A percentile compares a stretch with the other conserved stretches of the same genome.
Conservation (phyloP, 2,888 invertebrate genomes). For the Zootermopsis nevadensis region DNA sequence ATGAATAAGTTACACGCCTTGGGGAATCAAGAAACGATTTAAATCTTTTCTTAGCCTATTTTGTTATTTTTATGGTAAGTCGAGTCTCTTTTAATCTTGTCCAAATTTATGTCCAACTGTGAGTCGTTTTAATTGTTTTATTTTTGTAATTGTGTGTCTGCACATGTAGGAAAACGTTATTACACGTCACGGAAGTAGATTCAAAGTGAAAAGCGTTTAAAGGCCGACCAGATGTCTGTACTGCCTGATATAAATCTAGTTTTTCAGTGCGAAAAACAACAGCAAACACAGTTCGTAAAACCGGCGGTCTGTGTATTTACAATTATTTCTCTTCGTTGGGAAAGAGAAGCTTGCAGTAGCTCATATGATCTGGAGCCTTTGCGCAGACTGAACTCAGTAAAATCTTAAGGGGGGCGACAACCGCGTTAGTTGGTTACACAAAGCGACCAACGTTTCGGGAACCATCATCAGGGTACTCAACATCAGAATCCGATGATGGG, state of each 20-base stretch:
- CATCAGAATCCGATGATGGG: no score
- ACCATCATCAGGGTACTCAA: no score
- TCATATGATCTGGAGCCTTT: no score
- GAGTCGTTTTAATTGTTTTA: background rate
- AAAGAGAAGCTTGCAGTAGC: no score
- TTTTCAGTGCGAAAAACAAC: background rate
- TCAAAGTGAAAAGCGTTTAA: background rate
- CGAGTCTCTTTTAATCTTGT: background rate
- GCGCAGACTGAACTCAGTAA: no score
- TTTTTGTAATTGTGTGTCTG: background rate
- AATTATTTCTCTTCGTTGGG: no score
- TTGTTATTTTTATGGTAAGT: background rate
- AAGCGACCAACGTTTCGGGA: no score
- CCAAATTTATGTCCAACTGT: background rate
- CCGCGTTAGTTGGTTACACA: no score
- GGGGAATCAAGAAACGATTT: background rate
- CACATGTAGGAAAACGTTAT: background rate
- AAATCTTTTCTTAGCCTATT: background rate
- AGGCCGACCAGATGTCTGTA: conserved; percentile 6
- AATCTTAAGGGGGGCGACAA: no score
- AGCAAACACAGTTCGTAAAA: background rate
- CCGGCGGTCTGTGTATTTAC: no score
- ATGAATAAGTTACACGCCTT: background rate
- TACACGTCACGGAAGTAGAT: background rate
- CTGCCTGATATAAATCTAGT: background rate